These are phyloP conservation scores for Nanorana parkeri DNA, from an alignment of 2,113 vertebrate species.

Conservation along the genomic window DNA sequence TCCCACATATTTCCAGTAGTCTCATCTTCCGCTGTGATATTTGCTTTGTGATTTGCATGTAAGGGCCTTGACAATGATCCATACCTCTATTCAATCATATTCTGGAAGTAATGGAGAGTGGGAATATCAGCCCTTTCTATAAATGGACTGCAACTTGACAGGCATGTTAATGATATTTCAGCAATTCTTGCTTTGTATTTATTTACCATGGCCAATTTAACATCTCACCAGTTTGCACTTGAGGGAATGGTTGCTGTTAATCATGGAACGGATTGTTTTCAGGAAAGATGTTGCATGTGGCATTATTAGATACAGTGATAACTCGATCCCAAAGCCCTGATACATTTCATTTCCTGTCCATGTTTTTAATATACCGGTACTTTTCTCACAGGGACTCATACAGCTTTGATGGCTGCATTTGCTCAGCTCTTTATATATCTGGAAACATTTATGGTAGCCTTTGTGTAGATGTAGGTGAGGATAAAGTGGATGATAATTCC, in stretches of 20 bases:
- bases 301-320: constrained; percentile 17
- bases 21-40: constrained; percentile 24
- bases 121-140: constrained; percentile 3
- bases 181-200: constrained; percentile 3
- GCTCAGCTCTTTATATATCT: no score
- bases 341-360: background rate
- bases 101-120: constrained; percentile 49
- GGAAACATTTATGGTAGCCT: no score
- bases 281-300: background rate
- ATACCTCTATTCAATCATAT: constrained; percentile 33
- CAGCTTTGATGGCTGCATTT: no score
- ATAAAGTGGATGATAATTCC: no score
- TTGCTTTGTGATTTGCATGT: constrained; percentile 23
- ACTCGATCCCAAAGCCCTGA: background rate
- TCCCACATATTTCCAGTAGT: background rate
- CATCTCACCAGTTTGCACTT: constrained; percentile 22
- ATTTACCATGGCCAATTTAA: constrained; percentile 25
- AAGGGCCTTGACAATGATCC: background rate
- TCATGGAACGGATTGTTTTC: background rate
- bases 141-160: background rate
- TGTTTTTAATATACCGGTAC: background rate
- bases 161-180: constrained; percentile 24
- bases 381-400: no score
- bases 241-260: constrained; percentile 39
- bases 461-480: no score